Evolutionary conservation across 2,797 vertebrate genomes (phyloP), one percentile per base, ranked within the genome.

Genomic region (Calcarius lapponicus): DNA sequence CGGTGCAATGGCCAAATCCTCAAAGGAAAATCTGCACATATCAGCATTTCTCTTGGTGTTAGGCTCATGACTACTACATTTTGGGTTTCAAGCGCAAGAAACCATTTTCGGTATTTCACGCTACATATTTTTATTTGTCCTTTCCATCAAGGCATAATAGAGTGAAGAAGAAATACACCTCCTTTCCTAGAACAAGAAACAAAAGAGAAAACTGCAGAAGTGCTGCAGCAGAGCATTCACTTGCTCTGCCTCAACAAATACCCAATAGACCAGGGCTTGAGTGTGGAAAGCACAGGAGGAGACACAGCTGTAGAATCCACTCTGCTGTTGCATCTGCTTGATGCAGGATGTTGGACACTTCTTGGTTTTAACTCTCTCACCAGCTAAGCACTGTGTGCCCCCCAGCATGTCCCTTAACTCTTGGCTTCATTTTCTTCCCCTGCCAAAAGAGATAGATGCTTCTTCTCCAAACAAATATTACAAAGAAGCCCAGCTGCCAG

Each of bases 401-500:
- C 50, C 17, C 2, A 6, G 69, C 50, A n/a, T 1, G 6, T 17
- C 45, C 71, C 50, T 75, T 62, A 89, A 54, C 50, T 66, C 62
- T 61, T 50, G 38, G 34, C 40, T 93, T 91, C 71, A 15, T 51
- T 34, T 71, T 88, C 58, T 80, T 84, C 76, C 47, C 47, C 57
- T 82, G 28, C 13, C 42, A 93, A 90, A 64, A 31, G 38, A 89
- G 67, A 83, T 31, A 62, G 71, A 56, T 43, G 32, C 19, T 79
- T 15, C 57, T 85, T 66, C 65, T 70, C 86, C 82, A 84, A 76
- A 62, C 38, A 88, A 87, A 61, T 50, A 92, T 92, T 69, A 64
- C 80, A 71, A 91, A 82, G 85, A 36, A 78, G 47, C 78, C 92
- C 47, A 53, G 65, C 82, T 91, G 93, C 80, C 81, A 84, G 54